Evolutionary conservation across 2,888 invertebrate genomes (phyloP), one percentile per base, ranked within the genome.

Genomic region (Meiosimyza platycephala): DNA sequence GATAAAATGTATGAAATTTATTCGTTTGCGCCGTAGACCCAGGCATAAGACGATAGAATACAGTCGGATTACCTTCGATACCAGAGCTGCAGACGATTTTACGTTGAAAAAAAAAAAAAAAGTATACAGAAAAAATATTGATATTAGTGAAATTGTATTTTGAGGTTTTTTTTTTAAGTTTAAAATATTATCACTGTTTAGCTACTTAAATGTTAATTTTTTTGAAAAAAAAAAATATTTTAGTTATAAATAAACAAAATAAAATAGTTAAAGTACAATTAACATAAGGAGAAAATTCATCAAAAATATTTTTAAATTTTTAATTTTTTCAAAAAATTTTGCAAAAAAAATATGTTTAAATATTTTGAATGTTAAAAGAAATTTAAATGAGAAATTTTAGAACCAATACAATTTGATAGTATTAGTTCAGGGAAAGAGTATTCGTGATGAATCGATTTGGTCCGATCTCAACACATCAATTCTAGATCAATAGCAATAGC

Each of bases 11-110:
- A 88, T 97, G 95, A 88, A 93, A 93, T 89, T 97, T 97, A 89
- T 97, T 97, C 80, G 97, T 97, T 89, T 97, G 97, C 9, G 97
- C 95, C 72, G 97, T 97, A 51, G 96, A 96, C 77, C 97, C 97
- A 77, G 96, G 96, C 94, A 97, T 97, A 85, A 97, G 89, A 76
- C 95, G 94, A 89, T 97, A 97, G 90, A 95, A 97, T 81, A 97
- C 97, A 81, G 96, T 96, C 74, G 97, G 97, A 89, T 96, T 97
- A 88, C 95, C 95, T 87, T 96, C 96, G 88, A 97, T 97, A 80
- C 97, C 97, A 86, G 97, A 97, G 90, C 97, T 96, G 80, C 79
- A 81, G 80, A 81, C 79, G 80, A 57, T 68, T 75, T 69, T 55
- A 57, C 52, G 15, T 13, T 60, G 60, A 50, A 60, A 66, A 48